These are phyloP conservation scores for Cetoscarus ocellatus DNA, from an alignment of 2,797 vertebrate species.

Conservation along the genomic window DNA sequence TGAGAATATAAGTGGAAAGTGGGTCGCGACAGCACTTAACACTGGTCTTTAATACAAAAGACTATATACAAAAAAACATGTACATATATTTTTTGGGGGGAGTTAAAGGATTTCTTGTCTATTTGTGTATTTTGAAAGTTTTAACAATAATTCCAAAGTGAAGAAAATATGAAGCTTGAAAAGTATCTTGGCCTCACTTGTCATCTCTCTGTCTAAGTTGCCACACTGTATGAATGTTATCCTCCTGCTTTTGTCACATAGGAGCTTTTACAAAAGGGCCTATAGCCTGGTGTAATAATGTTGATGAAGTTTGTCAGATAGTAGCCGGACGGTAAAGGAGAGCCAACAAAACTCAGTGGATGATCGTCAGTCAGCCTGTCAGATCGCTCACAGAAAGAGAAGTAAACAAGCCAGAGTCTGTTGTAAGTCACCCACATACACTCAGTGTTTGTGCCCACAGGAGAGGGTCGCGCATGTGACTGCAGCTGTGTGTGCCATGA, in stretches of 20 bases:
- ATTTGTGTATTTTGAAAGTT: too few relatives aligned
- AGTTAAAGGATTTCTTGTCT: too few relatives aligned
- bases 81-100: too few relatives aligned
- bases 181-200: not conserved
- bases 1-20: too few relatives aligned
- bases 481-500: constrained; percentile 39
- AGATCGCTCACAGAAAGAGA: constrained; percentile 37
- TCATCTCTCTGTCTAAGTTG: constrained; percentile 1
- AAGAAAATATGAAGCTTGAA: not conserved
- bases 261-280: constrained; percentile 11
- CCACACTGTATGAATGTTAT: constrained; percentile 1
- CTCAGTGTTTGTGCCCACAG: constrained; percentile 59
- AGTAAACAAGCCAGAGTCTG: constrained; percentile 49
- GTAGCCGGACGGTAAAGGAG: constrained; percentile 34
- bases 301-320: constrained; percentile 56
- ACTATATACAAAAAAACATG: too few relatives aligned
- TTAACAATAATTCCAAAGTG: too few relatives aligned
- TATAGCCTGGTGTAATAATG: constrained; percentile 29
- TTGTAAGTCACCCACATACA: constrained; percentile 55
- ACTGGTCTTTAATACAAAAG: too few relatives aligned
- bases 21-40: too few relatives aligned
- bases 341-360: constrained; percentile 33
- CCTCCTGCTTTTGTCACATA: constrained; percentile 17
- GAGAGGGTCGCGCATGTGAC: constrained; percentile 36
- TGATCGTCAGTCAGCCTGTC: constrained; percentile 53